These are phyloP conservation scores for Heliconius ismenius DNA, from an alignment of 2,888 invertebrate genomes.

Conservation along the genomic window DNA sequence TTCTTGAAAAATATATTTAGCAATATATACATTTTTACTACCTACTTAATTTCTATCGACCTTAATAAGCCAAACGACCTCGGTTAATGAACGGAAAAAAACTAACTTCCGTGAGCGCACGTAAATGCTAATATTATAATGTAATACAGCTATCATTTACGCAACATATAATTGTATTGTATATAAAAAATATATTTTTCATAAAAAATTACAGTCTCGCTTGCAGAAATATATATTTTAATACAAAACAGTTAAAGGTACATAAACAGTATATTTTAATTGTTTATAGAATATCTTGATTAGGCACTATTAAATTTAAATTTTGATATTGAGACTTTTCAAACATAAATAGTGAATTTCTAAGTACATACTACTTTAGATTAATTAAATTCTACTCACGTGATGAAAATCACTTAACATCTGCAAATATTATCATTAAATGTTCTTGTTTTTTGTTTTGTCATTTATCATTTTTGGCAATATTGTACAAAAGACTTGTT, in stretches of 20 bases:
- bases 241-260: no score
- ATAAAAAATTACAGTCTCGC: no score
- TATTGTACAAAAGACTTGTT: no score
- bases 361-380: background rate
- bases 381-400: no score
- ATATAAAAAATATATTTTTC: constrained; percentile 5
- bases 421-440: no score
- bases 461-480: no score
- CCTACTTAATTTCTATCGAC: constrained; percentile 42
- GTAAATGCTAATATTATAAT: constrained; percentile 32
- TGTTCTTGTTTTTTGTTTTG: no score
- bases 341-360: background rate
- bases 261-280: no score
- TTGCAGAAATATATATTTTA: background rate
- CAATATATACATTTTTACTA: constrained; percentile 27
- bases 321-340: background rate
- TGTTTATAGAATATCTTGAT: no score
- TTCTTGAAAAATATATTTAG: constrained; percentile 3
- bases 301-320: background rate
- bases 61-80: constrained; percentile 47
- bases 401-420: no score
- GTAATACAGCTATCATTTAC: constrained; percentile 11
- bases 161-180: constrained; percentile 18
- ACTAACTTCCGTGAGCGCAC: constrained; percentile 44
- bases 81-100: constrained; percentile 43